These are phyloP conservation scores for Myotis myotis DNA, from an alignment of 2,797 vertebrate genomes.

Conservation along the genomic window DNA sequence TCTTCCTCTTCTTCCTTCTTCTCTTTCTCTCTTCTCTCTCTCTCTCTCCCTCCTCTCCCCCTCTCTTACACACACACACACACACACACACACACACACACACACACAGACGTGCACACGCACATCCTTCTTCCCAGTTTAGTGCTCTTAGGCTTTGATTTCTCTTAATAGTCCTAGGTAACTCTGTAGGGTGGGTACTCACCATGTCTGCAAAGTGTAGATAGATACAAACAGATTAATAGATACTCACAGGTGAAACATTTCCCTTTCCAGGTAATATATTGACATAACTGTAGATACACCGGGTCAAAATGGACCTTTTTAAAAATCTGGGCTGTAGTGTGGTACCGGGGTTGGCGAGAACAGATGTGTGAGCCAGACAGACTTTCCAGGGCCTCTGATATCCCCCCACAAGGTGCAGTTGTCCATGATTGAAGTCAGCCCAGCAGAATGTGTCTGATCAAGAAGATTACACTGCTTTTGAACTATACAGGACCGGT, in stretches of 20 bases:
- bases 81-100: no score
- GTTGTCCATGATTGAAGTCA: not conserved
- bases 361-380: not conserved
- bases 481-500: not conserved
- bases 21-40: no score
- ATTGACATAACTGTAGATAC: not conserved
- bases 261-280: not conserved
- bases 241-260: not conserved
- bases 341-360: not conserved
- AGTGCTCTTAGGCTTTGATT: not conserved
- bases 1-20: not conserved
- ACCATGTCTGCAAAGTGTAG: not conserved
- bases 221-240: not conserved
- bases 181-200: not conserved
- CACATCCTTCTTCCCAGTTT: not conserved
- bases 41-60: accelerated
- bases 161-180: not conserved
- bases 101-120: not conserved
- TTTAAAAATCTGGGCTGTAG: not conserved
- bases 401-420: not conserved
- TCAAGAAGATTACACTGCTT: not conserved
- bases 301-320: not conserved
- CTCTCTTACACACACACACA: no score
- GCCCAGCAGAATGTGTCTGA: not conserved
- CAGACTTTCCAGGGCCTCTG: not conserved